Conservation (phyloP, 2,113 vertebrate genomes). For the Pangasianodon hypophthalmus region DNA sequence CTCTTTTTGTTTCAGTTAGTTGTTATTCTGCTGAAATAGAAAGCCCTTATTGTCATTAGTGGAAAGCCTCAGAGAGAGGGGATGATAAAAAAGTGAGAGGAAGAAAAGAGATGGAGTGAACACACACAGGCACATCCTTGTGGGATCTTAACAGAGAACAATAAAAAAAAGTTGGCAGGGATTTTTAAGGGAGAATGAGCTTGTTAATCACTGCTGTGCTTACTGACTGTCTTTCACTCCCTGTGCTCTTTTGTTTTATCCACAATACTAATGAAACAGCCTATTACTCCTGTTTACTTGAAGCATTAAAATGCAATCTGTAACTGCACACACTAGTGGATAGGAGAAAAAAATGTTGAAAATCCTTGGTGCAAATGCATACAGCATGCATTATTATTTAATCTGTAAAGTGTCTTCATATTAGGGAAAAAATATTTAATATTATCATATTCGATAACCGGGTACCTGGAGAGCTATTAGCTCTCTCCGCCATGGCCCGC, state of each 20-base stretch:
- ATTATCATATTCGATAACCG: neutral
- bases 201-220: constrained; percentile 48
- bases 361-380: neutral
- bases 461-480: too few species aligned
- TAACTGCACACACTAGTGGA: neutral
- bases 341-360: neutral
- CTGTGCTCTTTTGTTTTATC: neutral
- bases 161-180: neutral
- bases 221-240: neutral
- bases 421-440: neutral
- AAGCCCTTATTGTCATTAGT: constrained; percentile 35
- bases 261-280: constrained; percentile 8
- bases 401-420: neutral
- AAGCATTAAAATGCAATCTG: neutral
- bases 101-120: neutral
- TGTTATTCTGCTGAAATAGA: constrained; percentile 29
- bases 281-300: neutral
- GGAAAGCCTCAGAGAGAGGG: constrained; percentile 1
- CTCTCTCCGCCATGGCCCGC: too few species aligned
- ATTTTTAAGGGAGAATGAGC: constrained; percentile 48
- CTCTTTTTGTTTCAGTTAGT: neutral
- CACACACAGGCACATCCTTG: constrained; percentile 12
- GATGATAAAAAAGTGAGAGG: constrained; percentile 13
- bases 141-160: constrained; percentile 26
- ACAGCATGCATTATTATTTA: neutral